phyloP scores from a whole-genome alignment of 2,113 vertebrate genomes.

The Pachycephala philippinensis region DNA sequence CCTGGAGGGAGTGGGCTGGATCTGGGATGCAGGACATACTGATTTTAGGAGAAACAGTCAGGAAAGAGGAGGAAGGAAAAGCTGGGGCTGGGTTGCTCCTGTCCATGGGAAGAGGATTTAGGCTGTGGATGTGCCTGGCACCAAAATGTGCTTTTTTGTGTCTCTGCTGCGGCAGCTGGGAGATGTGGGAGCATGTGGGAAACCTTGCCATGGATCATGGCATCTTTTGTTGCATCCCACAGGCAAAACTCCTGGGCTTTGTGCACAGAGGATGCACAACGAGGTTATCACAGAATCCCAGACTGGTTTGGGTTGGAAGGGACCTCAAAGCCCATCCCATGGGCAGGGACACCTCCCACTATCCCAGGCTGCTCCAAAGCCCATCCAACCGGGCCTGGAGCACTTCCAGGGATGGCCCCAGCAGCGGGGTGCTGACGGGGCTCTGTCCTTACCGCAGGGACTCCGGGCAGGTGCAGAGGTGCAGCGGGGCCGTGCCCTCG shows the following conservation, averaged over 20 bases:
- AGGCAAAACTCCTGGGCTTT: not conserved
- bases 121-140: accelerated
- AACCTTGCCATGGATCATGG: accelerated
- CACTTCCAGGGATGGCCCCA: not conserved
- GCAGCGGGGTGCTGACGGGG: accelerated
- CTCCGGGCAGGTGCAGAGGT: constrained; percentile 60
- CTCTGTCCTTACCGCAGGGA: constrained; percentile 57
- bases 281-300: accelerated
- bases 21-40: accelerated
- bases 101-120: accelerated
- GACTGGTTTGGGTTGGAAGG: accelerated
- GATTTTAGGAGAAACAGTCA: not conserved
- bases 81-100: not conserved
- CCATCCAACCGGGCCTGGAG: accelerated
- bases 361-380: accelerated
- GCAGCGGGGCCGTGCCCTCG: constrained; percentile 67
- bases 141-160: not conserved
- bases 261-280: accelerated
- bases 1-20: accelerated
- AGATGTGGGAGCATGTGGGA: not conserved
- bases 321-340: not conserved
- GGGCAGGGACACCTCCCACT: not conserved
- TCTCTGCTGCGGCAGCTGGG: not conserved
- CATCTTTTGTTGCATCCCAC: not conserved
- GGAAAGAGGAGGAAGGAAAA: not conserved